Evolutionary conservation across 92 coral and sea anemone species (phyloP).

Genomic region (Nematostella vectensis): DNA sequence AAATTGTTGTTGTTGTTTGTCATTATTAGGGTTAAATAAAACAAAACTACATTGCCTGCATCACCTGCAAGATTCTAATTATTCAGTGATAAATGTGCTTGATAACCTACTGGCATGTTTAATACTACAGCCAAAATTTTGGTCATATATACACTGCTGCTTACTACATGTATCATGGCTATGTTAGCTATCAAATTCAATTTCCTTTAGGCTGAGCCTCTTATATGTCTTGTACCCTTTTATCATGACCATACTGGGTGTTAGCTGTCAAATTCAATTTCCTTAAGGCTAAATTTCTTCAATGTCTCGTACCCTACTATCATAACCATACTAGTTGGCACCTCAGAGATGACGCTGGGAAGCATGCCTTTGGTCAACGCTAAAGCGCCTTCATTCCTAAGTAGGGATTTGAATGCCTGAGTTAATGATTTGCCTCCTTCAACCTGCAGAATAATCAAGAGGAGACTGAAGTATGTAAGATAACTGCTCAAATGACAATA

Average conservation of each 20-base stretch:
- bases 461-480: background rate
- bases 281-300: slow-evolving; percentile 53
- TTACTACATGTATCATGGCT: background rate
- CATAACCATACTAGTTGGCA: slow-evolving; percentile 60
- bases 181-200: background rate
- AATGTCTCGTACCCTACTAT: slow-evolving; percentile 63
- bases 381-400: slow-evolving; percentile 48
- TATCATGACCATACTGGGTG: slow-evolving; percentile 54
- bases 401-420: slow-evolving; percentile 39
- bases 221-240: slow-evolving; percentile 58
- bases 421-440: slow-evolving; percentile 49
- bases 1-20: too few species aligned
- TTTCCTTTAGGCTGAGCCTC: slow-evolving; percentile 47
- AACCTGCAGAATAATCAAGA: slow-evolving; percentile 28
- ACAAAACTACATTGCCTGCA: too few species aligned
- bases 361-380: slow-evolving; percentile 61
- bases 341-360: slow-evolving; percentile 38
- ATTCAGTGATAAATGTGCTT: too few species aligned
- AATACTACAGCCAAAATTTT: too few species aligned
- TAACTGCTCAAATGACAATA: background rate
- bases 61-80: too few species aligned
- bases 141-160: too few species aligned
- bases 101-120: too few species aligned
- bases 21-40: too few species aligned
- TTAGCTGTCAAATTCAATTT: slow-evolving; percentile 4